phyloP scores from a whole-genome alignment of 2,113 vertebrate species.

The Pseudopodoces humilis region DNA sequence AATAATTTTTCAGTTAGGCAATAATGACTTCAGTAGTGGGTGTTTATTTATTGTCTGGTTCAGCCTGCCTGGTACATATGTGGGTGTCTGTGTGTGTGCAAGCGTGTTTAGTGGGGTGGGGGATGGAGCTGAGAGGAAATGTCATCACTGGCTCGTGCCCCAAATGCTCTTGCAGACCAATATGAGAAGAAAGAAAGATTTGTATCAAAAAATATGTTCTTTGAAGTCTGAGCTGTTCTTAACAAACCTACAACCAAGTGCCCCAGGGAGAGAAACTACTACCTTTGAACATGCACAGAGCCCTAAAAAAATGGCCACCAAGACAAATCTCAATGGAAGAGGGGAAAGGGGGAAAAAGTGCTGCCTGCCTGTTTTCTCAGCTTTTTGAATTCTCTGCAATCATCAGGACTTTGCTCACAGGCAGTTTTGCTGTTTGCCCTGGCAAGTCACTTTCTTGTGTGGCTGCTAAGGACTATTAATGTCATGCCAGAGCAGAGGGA shows the following conservation, averaged over 20 bases:
- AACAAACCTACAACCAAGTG: neutral
- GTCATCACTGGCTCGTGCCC: conserved; percentile 12
- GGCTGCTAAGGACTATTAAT: neutral
- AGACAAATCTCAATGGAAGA: neutral
- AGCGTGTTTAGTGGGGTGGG: conserved; percentile 1
- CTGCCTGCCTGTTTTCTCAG: neutral
- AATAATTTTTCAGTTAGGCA: conserved; percentile 72
- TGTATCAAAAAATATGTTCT: neutral
- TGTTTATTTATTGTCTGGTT: conserved; percentile 73
- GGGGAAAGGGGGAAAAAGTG: neutral
- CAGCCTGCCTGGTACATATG: conserved; percentile 59
- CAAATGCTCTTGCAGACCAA: neutral
- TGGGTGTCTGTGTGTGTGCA: conserved; percentile 59
- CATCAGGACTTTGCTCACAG: neutral
- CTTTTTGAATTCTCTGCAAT: neutral
- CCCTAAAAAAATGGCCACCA: neutral
- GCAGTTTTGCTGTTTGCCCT: neutral
- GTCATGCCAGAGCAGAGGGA: conserved; percentile 5
- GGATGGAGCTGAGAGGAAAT: conserved; percentile 29
- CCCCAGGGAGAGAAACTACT: neutral
- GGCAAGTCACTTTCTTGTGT: neutral
- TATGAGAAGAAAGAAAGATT: neutral
- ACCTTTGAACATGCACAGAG: neutral
- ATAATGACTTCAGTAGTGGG: conserved; percentile 70
- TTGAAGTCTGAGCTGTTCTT: conserved; percentile 1